Evolutionary conservation across 53 echinoderm and acorn worm genomes (phyloP), one percentile per base, ranked within the genome.

Genomic region (Mesocentrotus franciscanus): DNA sequence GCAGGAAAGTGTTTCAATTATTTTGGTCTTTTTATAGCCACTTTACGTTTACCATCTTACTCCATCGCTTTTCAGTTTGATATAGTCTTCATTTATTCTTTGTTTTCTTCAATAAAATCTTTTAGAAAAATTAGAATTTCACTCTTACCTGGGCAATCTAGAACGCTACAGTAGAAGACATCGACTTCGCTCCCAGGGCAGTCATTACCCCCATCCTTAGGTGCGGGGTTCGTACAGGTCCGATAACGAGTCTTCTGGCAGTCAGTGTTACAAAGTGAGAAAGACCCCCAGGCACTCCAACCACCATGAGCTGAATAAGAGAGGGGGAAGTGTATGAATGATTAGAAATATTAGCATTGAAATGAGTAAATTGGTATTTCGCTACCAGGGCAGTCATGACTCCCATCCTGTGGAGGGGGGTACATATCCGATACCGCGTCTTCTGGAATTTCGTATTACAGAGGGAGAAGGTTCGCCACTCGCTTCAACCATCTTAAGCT

Each of bases 211-310:
- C 93, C 97, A 90, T 96, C 83, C 91, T 95, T 60, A 12, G 97
- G 98, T 78, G 93, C 27, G 22, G 98, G 98, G 30, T 98, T 95
- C 61, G 83, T 96, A 70, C 98, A 98, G 62, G 95, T 91, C 2
- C 98, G 95, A 60, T 97, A 96, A 0, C 98, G 95, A 62, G 92
- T 96, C 92, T 96, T 94, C 76, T 95, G 64, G 90, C 98, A 98
- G 76, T 95, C 97, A 11, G 97, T 95, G 84, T 97, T 97, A 75
- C 98, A 98, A 4, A 66, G 33, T 4, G 97, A 96, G 92, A 90
- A 97, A 0, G 93, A 72, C 0, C 95, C 90, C 97, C 97, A 98
- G 3, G 75, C 11, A 12, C 96, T 71, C 97, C 96, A 98, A 42
- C 94, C 94, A 20, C 98, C 98, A 66, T 97, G 96, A 75, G 96